A percentile compares a stretch with the other conserved stretches of the same genome.
These are phyloP conservation scores for Drosophila nr. medialis DNA, from an alignment of 2,888 invertebrate species.

Conservation along the genomic window DNA sequence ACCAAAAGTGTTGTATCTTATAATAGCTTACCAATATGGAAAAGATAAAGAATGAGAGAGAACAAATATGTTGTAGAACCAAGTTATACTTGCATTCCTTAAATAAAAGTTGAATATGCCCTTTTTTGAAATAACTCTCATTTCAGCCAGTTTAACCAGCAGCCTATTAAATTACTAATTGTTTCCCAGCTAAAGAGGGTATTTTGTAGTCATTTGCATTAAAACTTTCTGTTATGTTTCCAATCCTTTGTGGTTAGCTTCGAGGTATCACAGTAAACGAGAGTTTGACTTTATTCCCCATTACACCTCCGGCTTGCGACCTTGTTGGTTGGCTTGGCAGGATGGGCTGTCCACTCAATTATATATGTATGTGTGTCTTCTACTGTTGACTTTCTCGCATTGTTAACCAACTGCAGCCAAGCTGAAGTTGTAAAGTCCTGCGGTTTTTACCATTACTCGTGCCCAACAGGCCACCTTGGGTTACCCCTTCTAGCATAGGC, in stretches of 20 bases:
- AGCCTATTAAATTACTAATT: background rate
- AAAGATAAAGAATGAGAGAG: background rate
- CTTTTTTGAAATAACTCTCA: background rate
- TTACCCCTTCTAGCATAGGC: conserved; percentile 41
- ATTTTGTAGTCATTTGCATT: background rate
- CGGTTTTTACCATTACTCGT: conserved; percentile 39
- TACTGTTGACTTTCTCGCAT: conserved; percentile 32
- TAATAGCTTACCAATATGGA: background rate
- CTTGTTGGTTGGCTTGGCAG: conserved; percentile 1
- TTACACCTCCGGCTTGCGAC: background rate
- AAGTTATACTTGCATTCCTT: background rate
- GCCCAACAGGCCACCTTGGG: background rate
- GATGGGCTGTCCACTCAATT: conserved; percentile 29
- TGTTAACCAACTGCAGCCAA: conserved; percentile 25
- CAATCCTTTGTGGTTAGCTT: background rate
- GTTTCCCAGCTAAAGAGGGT: background rate
- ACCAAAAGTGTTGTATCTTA: rapidly evolving
- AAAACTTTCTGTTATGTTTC: background rate
- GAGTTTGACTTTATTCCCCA: background rate
- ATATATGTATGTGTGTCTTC: conserved; percentile 15
- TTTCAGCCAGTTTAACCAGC: background rate
- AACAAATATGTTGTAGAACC: background rate
- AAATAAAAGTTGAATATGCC: background rate
- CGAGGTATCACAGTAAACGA: conserved; percentile 4
- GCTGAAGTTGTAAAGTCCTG: conserved; percentile 32